Conservation (phyloP, 2,113 vertebrate genomes). For the Entomyzon cyanotis region DNA sequence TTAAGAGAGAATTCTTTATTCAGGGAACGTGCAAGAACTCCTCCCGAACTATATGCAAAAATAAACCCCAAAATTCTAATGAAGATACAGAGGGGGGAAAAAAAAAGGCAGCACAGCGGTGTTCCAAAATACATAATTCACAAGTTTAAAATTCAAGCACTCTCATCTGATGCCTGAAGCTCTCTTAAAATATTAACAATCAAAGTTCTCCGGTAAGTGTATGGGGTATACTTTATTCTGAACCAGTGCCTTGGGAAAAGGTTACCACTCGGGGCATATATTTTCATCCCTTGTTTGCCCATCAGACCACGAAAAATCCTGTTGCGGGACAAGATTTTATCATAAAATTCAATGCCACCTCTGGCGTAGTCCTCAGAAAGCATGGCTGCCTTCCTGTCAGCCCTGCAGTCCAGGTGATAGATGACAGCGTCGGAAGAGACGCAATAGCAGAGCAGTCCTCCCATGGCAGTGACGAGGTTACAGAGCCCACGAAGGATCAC, state of each 20-base stretch:
- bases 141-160: slow-evolving; percentile 43
- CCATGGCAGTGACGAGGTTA: slow-evolving; percentile 71
- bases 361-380: slow-evolving; percentile 81
- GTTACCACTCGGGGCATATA: slow-evolving; percentile 88
- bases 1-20: slow-evolving; percentile 47
- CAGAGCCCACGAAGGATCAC: slow-evolving; percentile 69
- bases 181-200: slow-evolving; percentile 78
- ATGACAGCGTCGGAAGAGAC: slow-evolving; percentile 78
- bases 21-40: neutral
- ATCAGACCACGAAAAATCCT: slow-evolving; percentile 81
- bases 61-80: slow-evolving; percentile 12
- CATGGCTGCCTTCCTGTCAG: slow-evolving; percentile 79
- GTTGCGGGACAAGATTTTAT: slow-evolving; percentile 87
- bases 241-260: slow-evolving; percentile 83
- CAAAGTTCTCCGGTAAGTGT: slow-evolving; percentile 84
- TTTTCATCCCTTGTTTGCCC: slow-evolving; percentile 80
- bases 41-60: neutral
- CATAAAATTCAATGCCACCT: slow-evolving; percentile 92
- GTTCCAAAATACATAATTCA: slow-evolving; percentile 62
- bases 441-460: slow-evolving; percentile 78
- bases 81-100: neutral
- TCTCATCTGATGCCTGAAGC: neutral
- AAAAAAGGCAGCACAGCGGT: neutral
- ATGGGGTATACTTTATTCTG: slow-evolving; percentile 84
- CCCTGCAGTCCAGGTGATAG: slow-evolving; percentile 81